A percentile compares a stretch with the other conserved stretches of the same genome.
phyloP scores from a whole-genome alignment of 2,113 vertebrate genomes.

The Semnornis frantzii region DNA sequence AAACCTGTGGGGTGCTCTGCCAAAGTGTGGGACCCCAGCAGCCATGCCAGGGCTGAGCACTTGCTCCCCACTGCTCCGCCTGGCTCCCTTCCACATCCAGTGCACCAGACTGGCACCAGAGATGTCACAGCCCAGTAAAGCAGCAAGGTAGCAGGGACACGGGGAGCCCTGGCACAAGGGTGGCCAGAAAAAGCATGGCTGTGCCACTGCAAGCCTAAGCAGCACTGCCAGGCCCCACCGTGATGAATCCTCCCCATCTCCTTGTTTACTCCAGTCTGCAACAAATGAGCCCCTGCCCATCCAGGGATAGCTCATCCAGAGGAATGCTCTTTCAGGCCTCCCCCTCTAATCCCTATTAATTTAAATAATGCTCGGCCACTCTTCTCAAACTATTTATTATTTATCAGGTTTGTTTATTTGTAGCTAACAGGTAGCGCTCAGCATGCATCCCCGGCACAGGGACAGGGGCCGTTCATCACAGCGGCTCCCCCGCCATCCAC shows the following conservation, averaged over 20 bases:
- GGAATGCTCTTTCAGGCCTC: conserved; percentile 76
- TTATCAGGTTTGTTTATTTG: conserved; percentile 98
- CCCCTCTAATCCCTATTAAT: conserved; percentile 95
- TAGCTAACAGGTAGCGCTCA: conserved; percentile 93
- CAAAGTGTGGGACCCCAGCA: fast-evolving
- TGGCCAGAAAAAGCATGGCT: not conserved
- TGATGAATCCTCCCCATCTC: conserved; percentile 61
- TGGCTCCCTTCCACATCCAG: not conserved
- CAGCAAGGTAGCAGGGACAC: fast-evolving
- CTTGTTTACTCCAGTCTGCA: conserved; percentile 67
- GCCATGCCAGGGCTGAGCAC: not conserved
- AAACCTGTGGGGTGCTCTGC: not conserved
- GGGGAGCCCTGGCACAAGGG: not conserved
- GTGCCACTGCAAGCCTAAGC: not conserved
- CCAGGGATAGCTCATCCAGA: conserved; percentile 67
- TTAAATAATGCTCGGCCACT: conserved; percentile 87
- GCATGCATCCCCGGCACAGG: conserved; percentile 77
- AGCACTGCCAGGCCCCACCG: not conserved
- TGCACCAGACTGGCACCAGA: not conserved
- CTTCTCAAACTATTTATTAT: conserved; percentile 93
- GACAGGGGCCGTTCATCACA: conserved; percentile 91
- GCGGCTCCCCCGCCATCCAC: conserved; percentile 65
- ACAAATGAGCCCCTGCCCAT: conserved; percentile 75
- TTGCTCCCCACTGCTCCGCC: fast-evolving
- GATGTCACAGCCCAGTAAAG: not conserved